Base-by-base conservation (phyloP, 2,888 invertebrate genomes). In the Seira sanloemensis region DNA sequence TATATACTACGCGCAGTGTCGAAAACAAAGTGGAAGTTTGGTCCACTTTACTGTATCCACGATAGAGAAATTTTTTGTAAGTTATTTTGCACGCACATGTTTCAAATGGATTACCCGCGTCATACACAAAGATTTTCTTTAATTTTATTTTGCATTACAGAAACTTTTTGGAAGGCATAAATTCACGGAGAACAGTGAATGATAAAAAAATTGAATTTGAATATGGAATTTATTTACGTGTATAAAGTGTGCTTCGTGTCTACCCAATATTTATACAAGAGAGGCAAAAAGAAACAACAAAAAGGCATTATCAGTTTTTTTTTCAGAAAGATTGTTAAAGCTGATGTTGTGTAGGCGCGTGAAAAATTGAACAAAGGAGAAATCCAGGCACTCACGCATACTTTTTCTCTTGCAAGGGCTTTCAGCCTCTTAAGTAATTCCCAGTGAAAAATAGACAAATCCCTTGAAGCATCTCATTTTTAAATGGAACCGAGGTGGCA, bases 401-500 rank as follows among this genome's bases (percentile, higher is more conserved):
- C 5, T 50, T 50, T 1, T 50, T n/a, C n/a, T n/a, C n/a, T n/a
- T n/a, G n/a, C n/a, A 2, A 50, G 50, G n/a, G 50, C 50, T 50
- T 50, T 50, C 50, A 50, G n/a, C 16, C 50, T 50, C n/a, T 50
- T 50, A 50, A 50, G 50, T 50, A 50, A 50, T 50, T 50, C 50
- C 50, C 50, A 7, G 50, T 50, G 50, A 27, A 78, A 72, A 72
- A 46, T 46, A 62, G 65, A 78, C 72, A 78, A 79, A 81, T 71
- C 72, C 82, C 71, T 80, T 82, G 76, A 82, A 82, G 58, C 82
- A 82, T 72, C 72, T 65, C 67, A 76, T 82, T 77, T 82, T 73
- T 79, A 83, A 85, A 78, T 80, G 81, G 78, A 83, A 82, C 68
- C 73, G 78, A 86, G 83, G 82, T 86, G 86, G 85, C 78, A 85